phyloP scores from a whole-genome alignment of 2,797 vertebrate genomes.

The Okamejei kenojei region DNA sequence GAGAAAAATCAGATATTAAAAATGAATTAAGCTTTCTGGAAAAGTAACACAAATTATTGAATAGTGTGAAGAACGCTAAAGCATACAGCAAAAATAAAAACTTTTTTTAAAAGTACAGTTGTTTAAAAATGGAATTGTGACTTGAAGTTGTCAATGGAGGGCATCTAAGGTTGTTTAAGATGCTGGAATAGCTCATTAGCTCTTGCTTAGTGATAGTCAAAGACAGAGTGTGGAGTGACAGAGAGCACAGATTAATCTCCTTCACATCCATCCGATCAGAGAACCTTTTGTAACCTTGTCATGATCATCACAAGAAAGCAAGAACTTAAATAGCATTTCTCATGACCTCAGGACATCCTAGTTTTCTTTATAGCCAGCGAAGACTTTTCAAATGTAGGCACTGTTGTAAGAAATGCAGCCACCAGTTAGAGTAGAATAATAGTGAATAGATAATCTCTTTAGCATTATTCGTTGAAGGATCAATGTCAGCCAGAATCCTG shows the following conservation, averaged over 20 bases:
- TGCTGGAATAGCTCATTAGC: background rate
- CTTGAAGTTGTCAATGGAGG: background rate
- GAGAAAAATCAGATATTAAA: background rate
- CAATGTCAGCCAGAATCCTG: background rate
- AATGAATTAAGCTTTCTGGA: background rate
- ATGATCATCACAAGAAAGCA: background rate
- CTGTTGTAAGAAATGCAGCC: background rate
- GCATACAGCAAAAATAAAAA: background rate
- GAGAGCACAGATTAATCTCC: background rate
- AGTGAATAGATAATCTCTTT: background rate
- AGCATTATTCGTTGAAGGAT: background rate
- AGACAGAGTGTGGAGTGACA: background rate
- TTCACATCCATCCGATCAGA: background rate
- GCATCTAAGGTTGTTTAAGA: background rate
- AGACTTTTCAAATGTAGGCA: background rate
- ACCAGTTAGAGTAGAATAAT: background rate
- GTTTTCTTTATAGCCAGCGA: background rate
- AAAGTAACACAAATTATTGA: background rate
- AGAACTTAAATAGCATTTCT: background rate
- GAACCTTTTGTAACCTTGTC: background rate
- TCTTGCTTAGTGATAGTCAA: background rate
- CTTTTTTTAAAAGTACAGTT: background rate
- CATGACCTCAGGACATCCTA: background rate
- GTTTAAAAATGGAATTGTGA: background rate
- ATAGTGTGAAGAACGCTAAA: background rate